Conservation (phyloP, 2,797 vertebrate genomes). For the Sebastes miniatus region DNA sequence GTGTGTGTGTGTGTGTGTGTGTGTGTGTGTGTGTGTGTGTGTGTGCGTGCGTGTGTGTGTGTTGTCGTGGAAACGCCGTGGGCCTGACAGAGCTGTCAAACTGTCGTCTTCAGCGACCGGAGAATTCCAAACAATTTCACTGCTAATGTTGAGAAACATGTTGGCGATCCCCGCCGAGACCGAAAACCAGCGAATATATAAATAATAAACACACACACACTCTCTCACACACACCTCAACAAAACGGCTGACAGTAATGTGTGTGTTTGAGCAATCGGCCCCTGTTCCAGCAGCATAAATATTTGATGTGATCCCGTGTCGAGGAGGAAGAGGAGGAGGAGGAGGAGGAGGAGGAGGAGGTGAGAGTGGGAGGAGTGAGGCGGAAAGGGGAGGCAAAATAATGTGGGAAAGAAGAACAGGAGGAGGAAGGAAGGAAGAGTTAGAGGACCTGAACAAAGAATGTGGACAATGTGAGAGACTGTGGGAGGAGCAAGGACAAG, state of each 20-base stretch:
- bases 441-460: not conserved
- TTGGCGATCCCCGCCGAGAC: constrained; percentile 70
- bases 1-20: constrained; percentile 11
- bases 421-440: not conserved
- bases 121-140: constrained; percentile 81
- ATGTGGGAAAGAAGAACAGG: not conserved
- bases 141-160: constrained; percentile 82
- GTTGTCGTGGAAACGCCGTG: constrained; percentile 45
- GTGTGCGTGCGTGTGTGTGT: constrained; percentile 12
- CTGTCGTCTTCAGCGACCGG: constrained; percentile 62
- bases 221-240: constrained; percentile 57
- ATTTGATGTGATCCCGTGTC: constrained; percentile 75
- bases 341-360: not conserved
- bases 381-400: not conserved
- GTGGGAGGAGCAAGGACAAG: not conserved
- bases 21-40: not conserved
- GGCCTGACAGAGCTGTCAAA: constrained; percentile 82
- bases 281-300: constrained; percentile 75
- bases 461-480: not conserved
- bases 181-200: constrained; percentile 65
- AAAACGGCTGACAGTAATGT: constrained; percentile 77
- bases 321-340: not conserved
- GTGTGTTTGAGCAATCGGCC: constrained; percentile 76
- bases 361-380: not conserved
- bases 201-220: constrained; percentile 68